phyloP scores from a whole-genome alignment of 2,797 vertebrate species.

The Sphaeramia orbicularis region DNA sequence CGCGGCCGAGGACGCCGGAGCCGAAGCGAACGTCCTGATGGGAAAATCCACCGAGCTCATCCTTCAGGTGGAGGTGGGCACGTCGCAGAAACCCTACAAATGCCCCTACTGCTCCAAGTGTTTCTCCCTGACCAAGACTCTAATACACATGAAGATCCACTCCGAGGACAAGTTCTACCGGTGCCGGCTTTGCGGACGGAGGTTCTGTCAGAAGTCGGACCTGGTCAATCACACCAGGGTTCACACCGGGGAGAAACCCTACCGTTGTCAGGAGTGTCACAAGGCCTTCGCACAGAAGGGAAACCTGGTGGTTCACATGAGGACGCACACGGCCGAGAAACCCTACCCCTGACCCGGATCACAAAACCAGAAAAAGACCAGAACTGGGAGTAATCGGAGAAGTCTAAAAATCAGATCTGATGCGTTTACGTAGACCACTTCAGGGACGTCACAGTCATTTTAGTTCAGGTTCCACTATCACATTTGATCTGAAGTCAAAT shows the following conservation, averaged over 20 bases:
- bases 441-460: too few relatives aligned
- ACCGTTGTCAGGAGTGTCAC: conserved; percentile 42
- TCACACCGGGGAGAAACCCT: conserved; percentile 55
- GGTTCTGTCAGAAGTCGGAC: conserved; percentile 63
- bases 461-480: too few relatives aligned
- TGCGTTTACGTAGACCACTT: too few relatives aligned
- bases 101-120: conserved; percentile 53
- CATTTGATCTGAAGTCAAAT: too few relatives aligned
- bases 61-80: conserved; percentile 27
- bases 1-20: not conserved
- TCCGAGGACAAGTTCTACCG: conserved; percentile 38
- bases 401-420: too few relatives aligned
- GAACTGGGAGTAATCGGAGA: too few relatives aligned
- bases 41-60: conserved; percentile 5
- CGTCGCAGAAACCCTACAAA: conserved; percentile 46
- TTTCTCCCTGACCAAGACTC: conserved; percentile 56
- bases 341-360: not conserved
- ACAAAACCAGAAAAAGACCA: too few relatives aligned
- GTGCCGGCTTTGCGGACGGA: conserved; percentile 46
- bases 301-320: conserved; percentile 53
- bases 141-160: conserved; percentile 53
- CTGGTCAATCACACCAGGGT: conserved; percentile 52
- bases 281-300: conserved; percentile 54
- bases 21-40: not conserved
- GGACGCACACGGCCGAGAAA: conserved; percentile 28